phyloP scores from a whole-genome alignment of 2,113 vertebrate genomes.

The Arothron firmamentum region DNA sequence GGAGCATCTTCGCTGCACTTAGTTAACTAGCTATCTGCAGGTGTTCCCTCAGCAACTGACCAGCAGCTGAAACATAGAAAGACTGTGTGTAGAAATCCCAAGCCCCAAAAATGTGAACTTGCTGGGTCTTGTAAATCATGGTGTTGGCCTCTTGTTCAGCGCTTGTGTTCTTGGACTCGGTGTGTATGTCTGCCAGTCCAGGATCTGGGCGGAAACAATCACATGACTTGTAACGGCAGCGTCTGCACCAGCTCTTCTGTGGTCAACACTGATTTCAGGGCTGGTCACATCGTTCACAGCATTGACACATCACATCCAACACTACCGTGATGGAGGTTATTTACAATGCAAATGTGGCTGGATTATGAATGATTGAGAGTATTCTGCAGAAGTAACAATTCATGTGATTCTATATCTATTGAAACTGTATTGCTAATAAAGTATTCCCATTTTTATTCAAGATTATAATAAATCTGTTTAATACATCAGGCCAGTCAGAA shows the following conservation, averaged over 20 bases:
- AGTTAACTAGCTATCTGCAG: conserved; percentile 75
- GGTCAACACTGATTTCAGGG: conserved; percentile 23
- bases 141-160: conserved; percentile 55
- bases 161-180: conserved; percentile 43
- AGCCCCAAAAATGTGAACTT: conserved; percentile 54
- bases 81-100: conserved; percentile 33
- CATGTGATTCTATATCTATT: not conserved
- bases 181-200: conserved; percentile 34
- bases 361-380: not conserved
- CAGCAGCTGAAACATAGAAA: conserved; percentile 48
- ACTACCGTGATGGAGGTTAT: not conserved
- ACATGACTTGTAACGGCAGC: conserved; percentile 42
- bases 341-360: not conserved
- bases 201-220: conserved; percentile 46
- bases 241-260: conserved; percentile 27
- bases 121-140: conserved; percentile 53
- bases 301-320: not conserved
- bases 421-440: not conserved
- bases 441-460: not conserved
- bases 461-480: not conserved
- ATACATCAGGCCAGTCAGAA: no score
- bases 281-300: not conserved
- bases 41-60: conserved; percentile 73
- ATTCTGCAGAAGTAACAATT: not conserved
- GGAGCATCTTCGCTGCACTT: conserved; percentile 72